Evolutionary conservation across 2,113 vertebrate species (phyloP).

Genomic region (Sinocyclocheilus anophthalmus): DNA sequence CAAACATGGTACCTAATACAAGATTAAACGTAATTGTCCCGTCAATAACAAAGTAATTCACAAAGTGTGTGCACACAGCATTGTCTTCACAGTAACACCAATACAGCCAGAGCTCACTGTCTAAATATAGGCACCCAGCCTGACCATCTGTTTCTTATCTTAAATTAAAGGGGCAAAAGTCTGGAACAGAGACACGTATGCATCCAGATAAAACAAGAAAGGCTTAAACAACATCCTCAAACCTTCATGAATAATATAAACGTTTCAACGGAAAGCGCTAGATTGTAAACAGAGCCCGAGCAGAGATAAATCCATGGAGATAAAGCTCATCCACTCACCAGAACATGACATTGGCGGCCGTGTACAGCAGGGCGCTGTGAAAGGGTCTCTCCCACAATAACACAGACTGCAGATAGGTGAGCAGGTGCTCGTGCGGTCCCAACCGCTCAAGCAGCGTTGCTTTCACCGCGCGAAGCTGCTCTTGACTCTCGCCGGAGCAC

Average conservation of each 20-base stretch:
- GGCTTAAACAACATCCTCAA: background rate
- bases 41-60: background rate
- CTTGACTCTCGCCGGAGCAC: slow-evolving; percentile 70
- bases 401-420: slow-evolving; percentile 84
- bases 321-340: slow-evolving; percentile 77
- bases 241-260: slow-evolving; percentile 5
- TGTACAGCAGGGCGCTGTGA: slow-evolving; percentile 80
- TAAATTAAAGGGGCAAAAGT: slow-evolving; percentile 56
- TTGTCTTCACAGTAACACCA: slow-evolving; percentile 10
- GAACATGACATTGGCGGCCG: slow-evolving; percentile 80
- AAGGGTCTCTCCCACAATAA: slow-evolving; percentile 88
- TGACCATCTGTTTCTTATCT: slow-evolving; percentile 59
- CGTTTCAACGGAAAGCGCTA: background rate
- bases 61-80: background rate
- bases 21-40: background rate
- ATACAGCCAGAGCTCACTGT: background rate
- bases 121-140: slow-evolving; percentile 62
- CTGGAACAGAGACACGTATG: slow-evolving; percentile 52
- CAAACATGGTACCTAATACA: background rate
- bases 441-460: slow-evolving; percentile 75
- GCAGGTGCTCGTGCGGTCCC: slow-evolving; percentile 83
- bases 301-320: background rate
- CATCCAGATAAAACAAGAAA: slow-evolving; percentile 37
- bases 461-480: slow-evolving; percentile 77
- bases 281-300: slow-evolving; percentile 28